These are phyloP conservation scores for Ips nitidus DNA, from an alignment of 1,140 invertebrate species.

Conservation along the genomic window DNA sequence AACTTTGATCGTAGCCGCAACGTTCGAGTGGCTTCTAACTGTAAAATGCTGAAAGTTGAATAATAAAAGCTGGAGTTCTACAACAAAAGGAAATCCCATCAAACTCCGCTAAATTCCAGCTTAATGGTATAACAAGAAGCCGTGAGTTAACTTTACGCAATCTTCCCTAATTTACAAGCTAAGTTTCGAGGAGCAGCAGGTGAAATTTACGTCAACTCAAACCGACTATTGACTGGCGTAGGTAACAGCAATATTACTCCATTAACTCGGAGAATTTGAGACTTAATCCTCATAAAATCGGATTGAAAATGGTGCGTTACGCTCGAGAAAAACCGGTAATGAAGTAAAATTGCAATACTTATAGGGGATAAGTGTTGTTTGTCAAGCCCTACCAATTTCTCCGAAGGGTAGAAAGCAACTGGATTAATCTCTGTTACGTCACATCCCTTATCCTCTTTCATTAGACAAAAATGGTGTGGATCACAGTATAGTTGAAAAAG, in stretches of 20 bases:
- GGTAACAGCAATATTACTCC: constrained; percentile 8
- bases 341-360: constrained; percentile 23
- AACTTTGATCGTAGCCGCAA: background rate
- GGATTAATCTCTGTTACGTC: no score
- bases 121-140: constrained; percentile 7
- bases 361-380: constrained; percentile 16
- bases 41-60: constrained; percentile 3
- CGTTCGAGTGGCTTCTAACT: background rate
- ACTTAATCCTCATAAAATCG: constrained; percentile 18
- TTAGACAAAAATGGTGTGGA: no score
- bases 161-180: constrained; percentile 12
- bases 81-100: constrained; percentile 16
- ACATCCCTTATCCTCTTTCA: no score
- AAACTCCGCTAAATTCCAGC: constrained; percentile 8
- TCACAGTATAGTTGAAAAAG: no score
- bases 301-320: background rate
- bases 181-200: background rate
- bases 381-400: background rate
- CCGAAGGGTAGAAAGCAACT: no score
- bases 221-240: background rate
- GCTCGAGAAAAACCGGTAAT: constrained; percentile 11
- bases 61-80: background rate
- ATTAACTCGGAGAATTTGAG: constrained; percentile 5
- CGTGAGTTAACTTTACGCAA: constrained; percentile 7
- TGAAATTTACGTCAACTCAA: background rate